phyloP scores from a whole-genome alignment of 2,113 vertebrate genomes.

The Tachysurus vachellii region DNA sequence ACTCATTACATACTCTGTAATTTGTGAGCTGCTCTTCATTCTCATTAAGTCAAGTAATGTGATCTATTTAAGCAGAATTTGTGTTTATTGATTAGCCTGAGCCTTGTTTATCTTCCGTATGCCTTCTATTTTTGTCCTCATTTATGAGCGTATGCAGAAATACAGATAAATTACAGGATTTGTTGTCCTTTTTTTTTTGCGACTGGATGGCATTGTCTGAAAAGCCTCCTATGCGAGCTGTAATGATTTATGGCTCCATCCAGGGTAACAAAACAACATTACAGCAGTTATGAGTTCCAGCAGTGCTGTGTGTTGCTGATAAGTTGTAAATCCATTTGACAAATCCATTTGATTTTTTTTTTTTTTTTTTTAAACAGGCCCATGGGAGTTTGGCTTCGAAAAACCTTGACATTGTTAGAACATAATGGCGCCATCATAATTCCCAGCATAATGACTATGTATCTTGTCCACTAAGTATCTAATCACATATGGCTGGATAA shows the following conservation, averaged over 20 bases:
- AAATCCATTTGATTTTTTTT: slow-evolving; percentile 32
- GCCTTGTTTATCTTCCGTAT: slow-evolving; percentile 17
- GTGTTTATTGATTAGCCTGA: slow-evolving; percentile 41
- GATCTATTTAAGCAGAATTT: slow-evolving; percentile 34
- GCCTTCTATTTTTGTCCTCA: slow-evolving; percentile 28
- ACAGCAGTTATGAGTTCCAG: slow-evolving; percentile 42
- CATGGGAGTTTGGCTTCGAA: slow-evolving; percentile 32
- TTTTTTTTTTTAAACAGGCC: not conserved
- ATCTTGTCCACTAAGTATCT: slow-evolving; percentile 30
- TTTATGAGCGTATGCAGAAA: not conserved
- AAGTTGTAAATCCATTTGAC: slow-evolving; percentile 45
- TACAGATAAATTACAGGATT: slow-evolving; percentile 31
- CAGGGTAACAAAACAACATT: slow-evolving; percentile 40
- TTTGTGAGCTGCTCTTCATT: slow-evolving; percentile 23
- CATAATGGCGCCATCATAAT: slow-evolving; percentile 28
- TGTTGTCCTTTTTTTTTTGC: slow-evolving; percentile 11
- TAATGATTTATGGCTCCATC: slow-evolving; percentile 35
- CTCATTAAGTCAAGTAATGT: slow-evolving; percentile 35
- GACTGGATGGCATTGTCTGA: slow-evolving; percentile 24
- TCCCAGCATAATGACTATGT: slow-evolving; percentile 25
- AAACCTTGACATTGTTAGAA: slow-evolving; percentile 39
- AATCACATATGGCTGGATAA: slow-evolving; percentile 23
- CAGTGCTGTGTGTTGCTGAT: slow-evolving; percentile 45
- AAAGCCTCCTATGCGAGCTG: slow-evolving; percentile 22
- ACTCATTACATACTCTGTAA: not conserved